Conservation (phyloP, 2,888 invertebrate genomes). For the Cryptocephalus moraei region DNA sequence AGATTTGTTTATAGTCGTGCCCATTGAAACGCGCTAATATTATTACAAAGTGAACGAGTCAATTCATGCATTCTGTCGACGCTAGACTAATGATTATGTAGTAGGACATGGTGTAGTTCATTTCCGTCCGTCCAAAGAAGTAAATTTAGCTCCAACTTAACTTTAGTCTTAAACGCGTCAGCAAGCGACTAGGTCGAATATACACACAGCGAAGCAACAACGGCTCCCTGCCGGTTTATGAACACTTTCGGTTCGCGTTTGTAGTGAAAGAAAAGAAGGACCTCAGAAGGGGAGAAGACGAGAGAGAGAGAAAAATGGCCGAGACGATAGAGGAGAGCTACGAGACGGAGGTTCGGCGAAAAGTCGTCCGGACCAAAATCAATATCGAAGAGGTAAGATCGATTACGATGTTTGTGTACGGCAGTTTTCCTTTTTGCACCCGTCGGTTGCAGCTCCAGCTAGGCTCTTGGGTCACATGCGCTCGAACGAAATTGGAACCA, state of each 20-base stretch:
- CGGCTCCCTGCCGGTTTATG: constrained; percentile 4
- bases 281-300: constrained; percentile 4
- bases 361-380: constrained; percentile 58
- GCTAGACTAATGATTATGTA: constrained; percentile 10
- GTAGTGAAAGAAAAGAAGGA: background rate
- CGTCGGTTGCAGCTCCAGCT: too few relatives aligned
- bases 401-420: too few relatives aligned
- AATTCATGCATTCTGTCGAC: constrained; percentile 3
- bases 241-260: background rate
- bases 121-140: constrained; percentile 10
- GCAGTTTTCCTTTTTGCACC: too few relatives aligned
- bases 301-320: constrained; percentile 40
- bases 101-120: constrained; percentile 10
- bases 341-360: constrained; percentile 60
- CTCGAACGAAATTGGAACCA: background rate
- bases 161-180: constrained; percentile 32
- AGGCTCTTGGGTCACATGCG: too few relatives aligned
- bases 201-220: constrained; percentile 3
- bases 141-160: constrained; percentile 10
- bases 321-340: constrained; percentile 56
- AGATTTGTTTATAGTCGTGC: too few relatives aligned
- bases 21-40: too few relatives aligned
- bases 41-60: background rate
- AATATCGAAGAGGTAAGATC: constrained; percentile 62
- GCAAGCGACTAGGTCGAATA: constrained; percentile 25